phyloP scores from a whole-genome alignment of 1,140 invertebrate genomes.

The Drosophila seguyi region DNA sequence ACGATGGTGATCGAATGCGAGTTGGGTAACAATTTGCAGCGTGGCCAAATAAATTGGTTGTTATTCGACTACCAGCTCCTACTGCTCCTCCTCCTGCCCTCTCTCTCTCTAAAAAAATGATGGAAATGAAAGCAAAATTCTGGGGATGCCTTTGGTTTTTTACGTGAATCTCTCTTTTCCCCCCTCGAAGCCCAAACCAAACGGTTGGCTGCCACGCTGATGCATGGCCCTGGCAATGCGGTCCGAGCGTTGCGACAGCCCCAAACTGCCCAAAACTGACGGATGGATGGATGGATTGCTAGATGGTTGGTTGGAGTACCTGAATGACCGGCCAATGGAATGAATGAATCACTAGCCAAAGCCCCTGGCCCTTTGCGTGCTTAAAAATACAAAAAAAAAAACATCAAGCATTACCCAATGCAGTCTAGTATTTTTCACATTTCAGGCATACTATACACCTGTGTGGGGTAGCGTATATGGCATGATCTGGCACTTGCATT shows the following conservation, averaged over 20 bases:
- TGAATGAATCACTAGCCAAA: constrained; percentile 71
- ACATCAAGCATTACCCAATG: constrained; percentile 4
- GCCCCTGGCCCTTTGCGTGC: constrained; percentile 5
- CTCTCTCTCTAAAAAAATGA: constrained; percentile 28
- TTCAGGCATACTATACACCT: constrained; percentile 5
- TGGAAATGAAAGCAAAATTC: constrained; percentile 74
- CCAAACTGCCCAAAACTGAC: constrained; percentile 56
- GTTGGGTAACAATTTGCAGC: constrained; percentile 80
- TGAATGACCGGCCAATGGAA: constrained; percentile 52
- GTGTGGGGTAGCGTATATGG: constrained; percentile 9
- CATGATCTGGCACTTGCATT: constrained; percentile 9
- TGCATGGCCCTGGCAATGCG: constrained; percentile 79
- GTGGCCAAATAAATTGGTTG: constrained; percentile 82
- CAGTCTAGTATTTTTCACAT: constrained; percentile 2
- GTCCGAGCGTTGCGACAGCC: constrained; percentile 72
- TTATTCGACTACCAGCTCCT: constrained; percentile 58
- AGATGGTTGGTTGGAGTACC: constrained; percentile 18
- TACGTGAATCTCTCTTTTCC: constrained; percentile 35
- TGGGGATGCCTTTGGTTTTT: constrained; percentile 72
- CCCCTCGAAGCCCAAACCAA: constrained; percentile 41
- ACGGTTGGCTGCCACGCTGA: constrained; percentile 72
- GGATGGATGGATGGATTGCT: constrained; percentile 21
- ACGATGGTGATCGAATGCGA: constrained; percentile 72
- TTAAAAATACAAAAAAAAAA: constrained; percentile 15
- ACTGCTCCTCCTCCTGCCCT: neutral